phyloP scores from a whole-genome alignment of 2,797 vertebrate genomes.

The Loriculus beryllinus region DNA sequence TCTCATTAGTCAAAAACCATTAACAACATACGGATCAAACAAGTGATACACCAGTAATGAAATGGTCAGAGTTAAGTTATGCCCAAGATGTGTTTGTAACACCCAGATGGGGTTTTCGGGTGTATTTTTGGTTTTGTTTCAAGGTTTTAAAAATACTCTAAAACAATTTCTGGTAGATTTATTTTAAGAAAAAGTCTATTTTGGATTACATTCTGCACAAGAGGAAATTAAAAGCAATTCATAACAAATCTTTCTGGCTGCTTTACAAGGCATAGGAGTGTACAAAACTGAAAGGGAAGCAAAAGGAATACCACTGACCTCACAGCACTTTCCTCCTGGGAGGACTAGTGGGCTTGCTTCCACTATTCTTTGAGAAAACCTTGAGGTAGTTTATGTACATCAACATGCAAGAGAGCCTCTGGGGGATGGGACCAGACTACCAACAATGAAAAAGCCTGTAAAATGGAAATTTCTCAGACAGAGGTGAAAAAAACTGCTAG shows the following conservation, averaged over 20 bases:
- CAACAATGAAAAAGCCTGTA: neutral
- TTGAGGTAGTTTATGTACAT: neutral
- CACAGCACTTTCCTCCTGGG: slow-evolving; percentile 20
- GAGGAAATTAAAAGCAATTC: neutral
- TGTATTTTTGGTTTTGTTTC: neutral
- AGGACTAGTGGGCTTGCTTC: slow-evolving; percentile 23
- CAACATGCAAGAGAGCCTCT: neutral
- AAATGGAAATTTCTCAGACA: neutral
- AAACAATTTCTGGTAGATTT: neutral
- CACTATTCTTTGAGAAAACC: slow-evolving; percentile 43
- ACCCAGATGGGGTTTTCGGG: too few species aligned
- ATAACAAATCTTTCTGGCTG: neutral
- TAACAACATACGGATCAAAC: neutral
- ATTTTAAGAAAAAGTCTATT: neutral
- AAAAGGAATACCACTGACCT: slow-evolving; percentile 7
- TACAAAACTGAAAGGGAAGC: slow-evolving; percentile 12
- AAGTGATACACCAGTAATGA: neutral
- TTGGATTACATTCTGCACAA: neutral
- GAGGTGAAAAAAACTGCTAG: neutral
- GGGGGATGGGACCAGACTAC: neutral
- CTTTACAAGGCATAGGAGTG: neutral
- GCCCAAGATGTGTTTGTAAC: neutral
- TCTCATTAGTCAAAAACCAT: neutral
- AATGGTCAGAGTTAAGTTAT: neutral
- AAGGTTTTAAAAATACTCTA: neutral